These are phyloP conservation scores for Helogale parvula DNA, from an alignment of 2,113 vertebrate species.

Conservation along the genomic window DNA sequence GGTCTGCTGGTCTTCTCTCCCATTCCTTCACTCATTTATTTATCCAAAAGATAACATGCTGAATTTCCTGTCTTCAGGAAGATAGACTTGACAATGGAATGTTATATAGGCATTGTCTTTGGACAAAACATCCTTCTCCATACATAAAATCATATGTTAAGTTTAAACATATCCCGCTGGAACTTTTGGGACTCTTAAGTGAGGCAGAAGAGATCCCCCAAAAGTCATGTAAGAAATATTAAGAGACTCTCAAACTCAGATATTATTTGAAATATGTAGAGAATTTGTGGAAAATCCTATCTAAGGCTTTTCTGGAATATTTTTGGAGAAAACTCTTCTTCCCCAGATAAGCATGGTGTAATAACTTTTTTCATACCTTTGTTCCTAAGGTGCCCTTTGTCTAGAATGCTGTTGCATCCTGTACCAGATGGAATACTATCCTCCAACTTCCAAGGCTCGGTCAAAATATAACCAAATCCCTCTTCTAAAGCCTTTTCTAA, in stretches of 20 bases:
- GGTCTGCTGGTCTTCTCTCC: not conserved
- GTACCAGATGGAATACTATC: not conserved
- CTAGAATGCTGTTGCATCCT: not conserved
- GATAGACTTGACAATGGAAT: not conserved
- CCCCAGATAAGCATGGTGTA: not conserved
- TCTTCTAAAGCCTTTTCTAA: not conserved
- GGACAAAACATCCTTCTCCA: not conserved
- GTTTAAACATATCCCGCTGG: not conserved
- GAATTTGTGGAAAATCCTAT: not conserved
- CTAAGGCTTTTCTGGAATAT: not conserved
- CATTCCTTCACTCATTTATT: not conserved
- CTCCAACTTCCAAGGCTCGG: not conserved
- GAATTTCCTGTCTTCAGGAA: not conserved
- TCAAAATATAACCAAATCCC: not conserved
- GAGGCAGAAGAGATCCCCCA: not conserved
- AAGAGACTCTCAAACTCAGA: not conserved
- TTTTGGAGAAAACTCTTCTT: constrained; percentile 24
- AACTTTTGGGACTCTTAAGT: not conserved
- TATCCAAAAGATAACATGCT: not conserved
- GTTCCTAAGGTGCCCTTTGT: not conserved
- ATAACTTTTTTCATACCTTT: not conserved
- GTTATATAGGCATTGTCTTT: not conserved
- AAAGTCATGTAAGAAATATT: not conserved
- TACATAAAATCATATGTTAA: not conserved
- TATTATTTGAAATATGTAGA: not conserved